phyloP scores from a whole-genome alignment of 2,113 vertebrate genomes.

The Notiomystis cincta region DNA sequence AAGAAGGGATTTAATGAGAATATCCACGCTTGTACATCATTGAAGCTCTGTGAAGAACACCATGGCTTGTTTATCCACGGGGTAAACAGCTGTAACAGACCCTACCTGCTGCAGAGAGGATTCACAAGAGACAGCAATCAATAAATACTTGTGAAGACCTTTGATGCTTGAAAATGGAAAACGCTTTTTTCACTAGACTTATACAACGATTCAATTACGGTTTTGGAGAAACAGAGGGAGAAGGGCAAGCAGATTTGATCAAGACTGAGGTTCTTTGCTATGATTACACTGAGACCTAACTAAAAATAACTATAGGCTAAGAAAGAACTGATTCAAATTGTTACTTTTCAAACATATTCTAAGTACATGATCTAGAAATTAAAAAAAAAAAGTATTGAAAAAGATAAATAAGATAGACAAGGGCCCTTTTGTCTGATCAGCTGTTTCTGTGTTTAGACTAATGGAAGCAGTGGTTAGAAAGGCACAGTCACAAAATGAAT shows the following conservation, averaged over 20 bases:
- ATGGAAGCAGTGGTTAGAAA: neutral
- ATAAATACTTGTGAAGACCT: conserved; percentile 10
- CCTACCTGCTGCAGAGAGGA: neutral
- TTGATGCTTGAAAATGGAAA: conserved; percentile 49
- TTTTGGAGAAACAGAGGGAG: neutral
- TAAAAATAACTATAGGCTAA: neutral
- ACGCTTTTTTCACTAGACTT: conserved; percentile 1
- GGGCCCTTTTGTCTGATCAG: neutral
- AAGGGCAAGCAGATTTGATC: neutral
- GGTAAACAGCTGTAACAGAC: conserved; percentile 16
- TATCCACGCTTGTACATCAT: neutral
- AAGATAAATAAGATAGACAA: neutral
- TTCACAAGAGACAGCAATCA: neutral
- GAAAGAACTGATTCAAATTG: neutral
- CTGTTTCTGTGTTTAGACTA: neutral
- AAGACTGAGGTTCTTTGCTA: neutral
- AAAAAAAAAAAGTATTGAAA: neutral
- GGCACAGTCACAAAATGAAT: neutral
- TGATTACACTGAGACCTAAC: neutral
- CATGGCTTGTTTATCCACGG: neutral
- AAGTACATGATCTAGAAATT: neutral
- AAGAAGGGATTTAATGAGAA: neutral
- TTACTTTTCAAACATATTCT: neutral
- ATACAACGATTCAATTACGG: neutral
- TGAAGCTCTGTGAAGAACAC: neutral